Base-by-base conservation (phyloP, 37 sponge, comb jelly and placozoan genomes). In the Spongia lamella region DNA sequence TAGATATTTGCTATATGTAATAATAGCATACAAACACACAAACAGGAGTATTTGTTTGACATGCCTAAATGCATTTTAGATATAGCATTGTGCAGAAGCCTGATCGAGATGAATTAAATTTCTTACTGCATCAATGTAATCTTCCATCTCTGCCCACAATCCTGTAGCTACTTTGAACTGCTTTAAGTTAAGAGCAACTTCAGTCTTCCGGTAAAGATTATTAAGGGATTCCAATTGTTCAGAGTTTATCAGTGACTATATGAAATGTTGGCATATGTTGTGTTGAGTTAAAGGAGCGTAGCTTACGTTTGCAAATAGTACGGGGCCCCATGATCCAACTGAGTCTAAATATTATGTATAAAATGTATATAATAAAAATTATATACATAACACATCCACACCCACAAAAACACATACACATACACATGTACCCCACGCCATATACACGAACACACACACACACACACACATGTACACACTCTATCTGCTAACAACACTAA, bases 221-320 rank as follows among this genome's bases (percentile, higher is more conserved):
- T 76, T 56, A 3, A 90, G n/a, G 19, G 50, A 16, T 1, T 20
- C 66, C 39, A 81, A 38, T 21, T 39, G 72, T 2, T 64, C 58
- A 14, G 52, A 54, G 51, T 90, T 85, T 37, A 90, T 19, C 14
- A 85, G 86, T 0, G 90, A 90, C 86, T 84, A 38, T 71, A 20
- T 21, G 72, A 43, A 64, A n/a, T 22, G 38, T 35, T 9, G 17
- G 60, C 47, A 9, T 13, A 5, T 13, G 47, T n/a, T n/a, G n/a
- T n/a, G n/a, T n/a, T n/a, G n/a, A n/a, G n/a, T n/a, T 43, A 43
- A 43, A 43, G 9, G 5, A 43, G 47, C 47, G 9, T 9, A 43
- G 69, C 76, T 76, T 57, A 83, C 83, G 21, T 58, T 83, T 13
- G 63, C 62, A 55, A 31, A 75, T 2, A 83, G 70, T 6, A 75